Conservation (phyloP, 2,888 invertebrate genomes). For the Ferdinandea cuprea region DNA sequence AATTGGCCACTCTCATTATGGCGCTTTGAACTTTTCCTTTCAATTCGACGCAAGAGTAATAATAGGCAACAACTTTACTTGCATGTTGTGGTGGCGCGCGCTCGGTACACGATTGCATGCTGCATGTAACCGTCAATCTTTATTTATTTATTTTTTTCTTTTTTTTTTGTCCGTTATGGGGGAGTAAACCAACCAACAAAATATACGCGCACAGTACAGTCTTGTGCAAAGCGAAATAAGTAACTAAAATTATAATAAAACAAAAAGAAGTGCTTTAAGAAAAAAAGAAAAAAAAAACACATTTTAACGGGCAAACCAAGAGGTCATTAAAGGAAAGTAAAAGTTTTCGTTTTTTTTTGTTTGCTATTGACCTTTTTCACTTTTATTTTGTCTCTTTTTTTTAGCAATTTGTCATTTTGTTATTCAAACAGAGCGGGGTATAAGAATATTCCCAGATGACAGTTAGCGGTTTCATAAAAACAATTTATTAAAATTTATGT, state of each 20-base stretch:
- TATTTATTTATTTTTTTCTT: no score
- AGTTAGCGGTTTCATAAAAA: no score
- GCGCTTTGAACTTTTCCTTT: constrained; percentile 71
- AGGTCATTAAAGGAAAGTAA: constrained; percentile 62
- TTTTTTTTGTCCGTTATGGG: constrained; percentile 22
- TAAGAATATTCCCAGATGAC: background rate
- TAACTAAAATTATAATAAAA: constrained; percentile 54
- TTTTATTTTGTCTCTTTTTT: background rate
- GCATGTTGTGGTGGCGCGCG: constrained; percentile 25
- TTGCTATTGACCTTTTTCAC: constrained; percentile 2
- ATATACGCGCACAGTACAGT: background rate
- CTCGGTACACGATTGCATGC: constrained; percentile 48
- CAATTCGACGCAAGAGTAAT: constrained; percentile 40
- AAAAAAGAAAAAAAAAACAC: constrained; percentile 18
- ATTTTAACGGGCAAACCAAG: constrained; percentile 55
- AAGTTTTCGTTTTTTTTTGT: constrained; percentile 39
- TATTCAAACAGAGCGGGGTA: no score
- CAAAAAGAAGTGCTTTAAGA: constrained; percentile 47
- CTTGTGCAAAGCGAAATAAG: constrained; percentile 38
- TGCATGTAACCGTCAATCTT: constrained; percentile 26
- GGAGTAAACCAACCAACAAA: constrained; percentile 20
- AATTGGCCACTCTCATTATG: constrained; percentile 43
- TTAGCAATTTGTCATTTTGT: background rate
- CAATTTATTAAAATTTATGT: background rate
- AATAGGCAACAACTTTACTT: constrained; percentile 7